Evolutionary conservation across 1,140 invertebrate species (phyloP), one percentile per base, ranked within the genome.

Genomic region (Carposina sasakii): DNA sequence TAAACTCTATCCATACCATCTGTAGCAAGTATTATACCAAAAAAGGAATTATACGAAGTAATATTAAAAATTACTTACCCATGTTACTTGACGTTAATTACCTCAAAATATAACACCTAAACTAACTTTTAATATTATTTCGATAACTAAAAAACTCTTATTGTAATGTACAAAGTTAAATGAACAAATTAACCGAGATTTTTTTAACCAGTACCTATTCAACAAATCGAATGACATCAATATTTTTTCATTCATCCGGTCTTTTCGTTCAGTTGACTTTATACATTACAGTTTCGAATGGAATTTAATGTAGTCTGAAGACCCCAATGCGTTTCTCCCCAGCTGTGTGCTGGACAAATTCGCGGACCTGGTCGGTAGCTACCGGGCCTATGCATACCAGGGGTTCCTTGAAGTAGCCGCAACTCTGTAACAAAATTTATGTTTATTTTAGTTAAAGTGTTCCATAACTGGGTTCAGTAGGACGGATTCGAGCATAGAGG

Each of bases 381-480:
- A 95, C 93, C 0, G 91, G 91, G 1, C 94, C 94, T 54, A 97
- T 93, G 86, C 95, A 97, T 16, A 94, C 92, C 9, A 95, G 85
- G 12, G 94, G 92, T 61, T 96, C 94, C 65, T 94, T 95, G 89
- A 96, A 97, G 79, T 96, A 96, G 5, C 92, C 93, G 79, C 94
- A 96, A 54, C 93, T 91, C 92, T 94, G 82, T 1, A 74, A 74
- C 30, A 49, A 41, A 45, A 50, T n/a, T n/a, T n/a, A n/a, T n/a
- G n/a, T n/a, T n/a, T n/a, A n/a, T n/a, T n/a, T n/a, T n/a, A n/a
- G n/a, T n/a, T n/a, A n/a, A n/a, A n/a, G n/a, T n/a, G n/a, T n/a
- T n/a, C n/a, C n/a, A n/a, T n/a, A n/a, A n/a, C n/a, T n/a, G n/a
- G n/a, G n/a, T n/a, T n/a, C n/a, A n/a, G n/a, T n/a, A n/a, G n/a